These are phyloP conservation scores for Dipodomys merriami DNA, from an alignment of 2,113 vertebrate species.

Conservation along the genomic window DNA sequence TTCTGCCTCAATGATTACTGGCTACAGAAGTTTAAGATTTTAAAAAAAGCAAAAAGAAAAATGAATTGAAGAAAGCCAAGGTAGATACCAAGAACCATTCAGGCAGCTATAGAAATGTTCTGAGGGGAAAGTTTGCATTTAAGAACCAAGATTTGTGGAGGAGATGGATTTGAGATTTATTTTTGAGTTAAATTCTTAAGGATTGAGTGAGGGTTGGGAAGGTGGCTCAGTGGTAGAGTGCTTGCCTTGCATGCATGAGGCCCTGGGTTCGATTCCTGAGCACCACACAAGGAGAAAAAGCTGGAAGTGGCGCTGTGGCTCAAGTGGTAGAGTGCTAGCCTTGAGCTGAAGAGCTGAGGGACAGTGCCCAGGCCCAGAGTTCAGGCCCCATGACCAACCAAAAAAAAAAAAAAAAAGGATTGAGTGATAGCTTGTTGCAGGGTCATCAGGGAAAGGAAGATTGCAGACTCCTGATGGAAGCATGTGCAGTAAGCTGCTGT, in stretches of 20 bases:
- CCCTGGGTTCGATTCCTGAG: no score
- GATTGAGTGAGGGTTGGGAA: not conserved
- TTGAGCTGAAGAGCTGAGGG: no score
- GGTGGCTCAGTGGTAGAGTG: no score
- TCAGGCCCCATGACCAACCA: no score
- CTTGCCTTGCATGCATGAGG: no score
- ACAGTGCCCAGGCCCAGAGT: no score
- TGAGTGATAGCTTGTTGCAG: not conserved
- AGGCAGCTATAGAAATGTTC: not conserved
- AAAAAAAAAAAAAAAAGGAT: not conserved
- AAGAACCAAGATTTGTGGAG: not conserved
- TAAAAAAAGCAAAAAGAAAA: not conserved
- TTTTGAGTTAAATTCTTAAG: constrained; percentile 24
- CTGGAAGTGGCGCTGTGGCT: no score
- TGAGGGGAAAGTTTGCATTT: not conserved
- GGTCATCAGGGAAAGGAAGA: not conserved
- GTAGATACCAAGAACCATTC: not conserved
- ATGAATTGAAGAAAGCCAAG: not conserved
- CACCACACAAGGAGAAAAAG: no score
- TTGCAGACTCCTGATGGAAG: not conserved
- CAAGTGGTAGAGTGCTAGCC: no score
- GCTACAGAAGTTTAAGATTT: not conserved
- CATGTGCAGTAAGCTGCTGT: not conserved
- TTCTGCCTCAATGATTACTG: not conserved
- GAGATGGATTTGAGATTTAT: not conserved